Conservation (phyloP, 2,113 vertebrate genomes). For the Rhineura floridana region DNA sequence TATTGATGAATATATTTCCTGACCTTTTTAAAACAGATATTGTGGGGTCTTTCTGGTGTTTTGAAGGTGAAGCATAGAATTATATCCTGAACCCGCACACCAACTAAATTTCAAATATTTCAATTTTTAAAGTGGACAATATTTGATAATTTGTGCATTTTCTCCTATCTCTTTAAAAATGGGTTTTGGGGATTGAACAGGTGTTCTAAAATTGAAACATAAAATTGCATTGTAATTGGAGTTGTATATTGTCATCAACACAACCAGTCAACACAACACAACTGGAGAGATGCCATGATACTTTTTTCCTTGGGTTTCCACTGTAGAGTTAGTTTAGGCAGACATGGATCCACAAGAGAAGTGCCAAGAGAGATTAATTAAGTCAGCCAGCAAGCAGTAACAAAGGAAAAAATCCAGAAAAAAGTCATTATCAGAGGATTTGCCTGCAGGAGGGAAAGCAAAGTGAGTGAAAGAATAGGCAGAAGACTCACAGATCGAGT, state of each 20-base stretch:
- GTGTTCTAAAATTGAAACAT: background rate
- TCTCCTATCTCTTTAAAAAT: background rate
- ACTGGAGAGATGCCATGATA: background rate
- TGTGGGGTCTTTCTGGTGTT: background rate
- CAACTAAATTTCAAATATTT: background rate
- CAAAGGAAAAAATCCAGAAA: background rate
- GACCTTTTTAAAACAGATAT: background rate
- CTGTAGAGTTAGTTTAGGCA: background rate
- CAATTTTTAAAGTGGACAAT: background rate
- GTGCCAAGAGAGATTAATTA: background rate
- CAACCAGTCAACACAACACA: background rate
- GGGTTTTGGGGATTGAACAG: background rate
- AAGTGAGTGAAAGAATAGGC: background rate
- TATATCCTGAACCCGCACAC: background rate
- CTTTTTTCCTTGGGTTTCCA: background rate
- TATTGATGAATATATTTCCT: background rate
- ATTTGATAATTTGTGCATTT: background rate
- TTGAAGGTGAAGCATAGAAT: background rate
- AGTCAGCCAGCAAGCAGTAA: background rate
- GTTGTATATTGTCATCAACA: background rate
- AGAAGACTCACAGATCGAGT: background rate
- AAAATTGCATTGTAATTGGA: background rate
- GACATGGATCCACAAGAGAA: background rate
- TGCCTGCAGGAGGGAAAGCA: background rate
- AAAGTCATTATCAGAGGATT: background rate